A percentile compares a stretch with the other conserved stretches of the same genome.
These are phyloP conservation scores for Syrista parreyssii DNA, from an alignment of 2,888 invertebrate species.

Conservation along the genomic window DNA sequence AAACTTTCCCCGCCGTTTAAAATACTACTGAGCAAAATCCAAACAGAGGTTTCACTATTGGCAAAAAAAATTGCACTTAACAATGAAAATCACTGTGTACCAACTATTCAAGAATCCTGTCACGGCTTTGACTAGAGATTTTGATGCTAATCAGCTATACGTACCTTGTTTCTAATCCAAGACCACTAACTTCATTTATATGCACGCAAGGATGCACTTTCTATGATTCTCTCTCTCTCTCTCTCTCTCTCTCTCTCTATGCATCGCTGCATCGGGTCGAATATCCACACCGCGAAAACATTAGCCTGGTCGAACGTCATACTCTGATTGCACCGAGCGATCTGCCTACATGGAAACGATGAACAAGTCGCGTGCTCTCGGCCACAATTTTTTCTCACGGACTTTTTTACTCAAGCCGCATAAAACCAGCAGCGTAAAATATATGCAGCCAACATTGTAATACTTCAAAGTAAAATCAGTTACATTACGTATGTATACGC, in stretches of 20 bases:
- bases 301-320: slow-evolving; percentile 35
- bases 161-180: background rate
- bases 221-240: slow-evolving; percentile 23
- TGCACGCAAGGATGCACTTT: slow-evolving; percentile 38
- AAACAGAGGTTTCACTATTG: background rate
- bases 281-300: background rate
- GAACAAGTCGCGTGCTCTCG: background rate
- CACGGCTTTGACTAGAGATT: background rate
- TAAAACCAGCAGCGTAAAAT: background rate
- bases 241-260: slow-evolving; percentile 8
- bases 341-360: background rate
- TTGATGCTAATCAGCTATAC: background rate
- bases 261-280: slow-evolving; percentile 17
- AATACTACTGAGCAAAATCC: background rate
- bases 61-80: background rate
- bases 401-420: background rate
- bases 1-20: background rate
- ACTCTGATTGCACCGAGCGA: slow-evolving; percentile 38
- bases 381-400: background rate
- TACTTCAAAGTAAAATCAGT: background rate
- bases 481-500: slow-evolving; percentile 7
- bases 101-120: background rate
- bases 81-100: background rate
- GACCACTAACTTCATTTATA: slow-evolving; percentile 29
- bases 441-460: background rate